Conservation (phyloP, 2,113 vertebrate species). For the Sclerurus mexicanus region DNA sequence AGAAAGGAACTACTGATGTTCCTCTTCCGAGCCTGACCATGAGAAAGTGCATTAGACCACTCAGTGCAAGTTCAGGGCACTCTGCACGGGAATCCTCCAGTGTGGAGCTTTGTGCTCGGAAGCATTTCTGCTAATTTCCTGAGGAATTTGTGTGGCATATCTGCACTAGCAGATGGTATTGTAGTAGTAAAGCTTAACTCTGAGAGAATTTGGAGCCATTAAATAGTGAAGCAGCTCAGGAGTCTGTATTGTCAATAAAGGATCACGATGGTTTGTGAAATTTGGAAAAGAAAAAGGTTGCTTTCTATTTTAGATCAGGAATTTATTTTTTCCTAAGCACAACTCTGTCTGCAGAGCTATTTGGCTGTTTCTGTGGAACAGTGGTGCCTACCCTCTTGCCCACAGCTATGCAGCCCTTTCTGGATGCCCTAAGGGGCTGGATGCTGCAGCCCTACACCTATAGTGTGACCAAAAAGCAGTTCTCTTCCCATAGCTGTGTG, state of each 20-base stretch:
- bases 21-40: background rate
- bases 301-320: background rate
- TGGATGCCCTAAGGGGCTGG: background rate
- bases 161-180: background rate
- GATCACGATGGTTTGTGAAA: background rate
- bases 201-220: background rate
- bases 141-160: background rate
- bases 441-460: background rate
- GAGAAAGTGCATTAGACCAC: background rate
- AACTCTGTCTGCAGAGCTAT: background rate
- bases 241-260: background rate
- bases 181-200: background rate
- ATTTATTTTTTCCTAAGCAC: background rate
- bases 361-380: background rate
- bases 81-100: background rate
- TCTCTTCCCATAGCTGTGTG: background rate
- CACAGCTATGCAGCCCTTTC: background rate
- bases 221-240: background rate
- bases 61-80: fast-evolving
- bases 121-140: background rate
- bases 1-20: background rate
- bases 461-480: background rate
- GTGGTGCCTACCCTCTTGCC: background rate
- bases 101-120: background rate
- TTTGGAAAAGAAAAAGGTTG: background rate